phyloP scores from a whole-genome alignment of 2,113 vertebrate species.

The Planiliza haematocheilus region DNA sequence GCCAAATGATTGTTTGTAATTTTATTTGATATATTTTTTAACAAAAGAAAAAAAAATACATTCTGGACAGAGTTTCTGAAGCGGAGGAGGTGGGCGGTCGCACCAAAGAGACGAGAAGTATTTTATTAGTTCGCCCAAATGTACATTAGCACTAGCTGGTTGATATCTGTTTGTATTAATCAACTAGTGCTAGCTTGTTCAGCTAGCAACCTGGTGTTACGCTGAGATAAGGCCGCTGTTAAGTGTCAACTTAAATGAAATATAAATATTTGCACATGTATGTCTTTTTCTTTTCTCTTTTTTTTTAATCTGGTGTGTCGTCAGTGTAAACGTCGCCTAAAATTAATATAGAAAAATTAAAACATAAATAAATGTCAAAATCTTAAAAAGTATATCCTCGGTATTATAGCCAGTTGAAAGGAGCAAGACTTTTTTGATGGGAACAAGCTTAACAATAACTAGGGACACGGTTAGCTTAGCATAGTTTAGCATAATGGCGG shows the following conservation, averaged over 20 bases:
- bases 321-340: slow-evolving; percentile 2
- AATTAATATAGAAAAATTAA: background rate
- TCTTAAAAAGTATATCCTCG: too few relatives aligned
- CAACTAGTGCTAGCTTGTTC: background rate
- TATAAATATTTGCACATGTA: slow-evolving; percentile 57
- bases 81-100: background rate
- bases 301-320: slow-evolving; percentile 6
- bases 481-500: too few relatives aligned
- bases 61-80: slow-evolving; percentile 22
- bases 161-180: accelerated
- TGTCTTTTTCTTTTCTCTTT: background rate
- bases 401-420: too few relatives aligned
- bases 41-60: slow-evolving; percentile 21
- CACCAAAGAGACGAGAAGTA: slow-evolving; percentile 64
- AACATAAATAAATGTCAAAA: background rate
- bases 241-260: slow-evolving; percentile 28
- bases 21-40: slow-evolving; percentile 26
- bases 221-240: background rate
- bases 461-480: too few relatives aligned
- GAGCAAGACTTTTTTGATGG: too few relatives aligned
- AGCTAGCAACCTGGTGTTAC: background rate
- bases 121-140: slow-evolving; percentile 26
- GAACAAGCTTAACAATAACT: too few relatives aligned
- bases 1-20: slow-evolving; percentile 66
- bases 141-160: too few relatives aligned